Percentiles rank a stretch among this genome's conserved stretches.
Conservation (phyloP, 2,113 vertebrate genomes). For the Alosa alosa region DNA sequence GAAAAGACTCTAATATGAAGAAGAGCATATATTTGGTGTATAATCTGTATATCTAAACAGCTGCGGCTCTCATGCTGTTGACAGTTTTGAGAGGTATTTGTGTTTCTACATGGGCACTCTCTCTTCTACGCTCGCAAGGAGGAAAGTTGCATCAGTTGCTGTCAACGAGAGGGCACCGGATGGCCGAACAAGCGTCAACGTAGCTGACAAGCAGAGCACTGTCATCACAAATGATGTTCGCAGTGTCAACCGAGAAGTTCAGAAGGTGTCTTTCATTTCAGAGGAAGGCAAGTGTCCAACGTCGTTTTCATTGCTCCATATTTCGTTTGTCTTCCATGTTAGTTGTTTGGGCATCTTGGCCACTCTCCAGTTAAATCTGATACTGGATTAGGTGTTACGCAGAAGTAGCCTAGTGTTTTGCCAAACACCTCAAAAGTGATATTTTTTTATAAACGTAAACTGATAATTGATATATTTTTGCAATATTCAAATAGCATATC, state of each 20-base stretch:
- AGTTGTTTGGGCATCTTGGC: background rate
- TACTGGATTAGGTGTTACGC: background rate
- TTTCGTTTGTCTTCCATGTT: background rate
- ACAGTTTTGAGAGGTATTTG: conserved; percentile 26
- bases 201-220: conserved; percentile 20
- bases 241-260: conserved; percentile 36
- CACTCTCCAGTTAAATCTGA: background rate
- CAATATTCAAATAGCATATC: background rate
- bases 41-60: background rate
- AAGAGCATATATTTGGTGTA: background rate
- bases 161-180: conserved; percentile 40
- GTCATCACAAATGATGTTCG: conserved; percentile 38
- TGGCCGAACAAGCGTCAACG: conserved; percentile 5
- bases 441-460: background rate
- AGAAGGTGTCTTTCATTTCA: conserved; percentile 40
- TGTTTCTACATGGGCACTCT: conserved; percentile 56
- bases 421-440: background rate
- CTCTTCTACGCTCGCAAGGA: conserved; percentile 50
- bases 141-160: conserved; percentile 47
- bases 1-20: background rate
- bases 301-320: conserved; percentile 9
- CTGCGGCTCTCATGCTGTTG: conserved; percentile 34
- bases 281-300: conserved; percentile 51
- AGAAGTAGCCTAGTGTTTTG: background rate
- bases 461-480: background rate